Evolutionary conservation across 1,140 invertebrate genomes (phyloP).

Genomic region (Zophobas morio): DNA sequence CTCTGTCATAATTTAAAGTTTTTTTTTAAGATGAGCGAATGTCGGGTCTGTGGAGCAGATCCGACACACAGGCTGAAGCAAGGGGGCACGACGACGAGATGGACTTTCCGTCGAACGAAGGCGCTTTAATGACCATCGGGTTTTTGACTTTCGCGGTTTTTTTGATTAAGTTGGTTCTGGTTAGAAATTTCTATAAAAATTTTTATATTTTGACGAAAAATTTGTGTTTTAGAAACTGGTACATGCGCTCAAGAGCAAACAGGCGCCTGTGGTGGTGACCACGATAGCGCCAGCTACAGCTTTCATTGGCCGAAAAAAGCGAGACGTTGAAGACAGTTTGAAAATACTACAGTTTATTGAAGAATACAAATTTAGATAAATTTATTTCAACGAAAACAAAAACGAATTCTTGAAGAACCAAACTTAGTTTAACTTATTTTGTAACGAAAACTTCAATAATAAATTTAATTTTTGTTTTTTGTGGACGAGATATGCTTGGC

Average conservation of each 20-base stretch:
- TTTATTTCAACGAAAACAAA: neutral
- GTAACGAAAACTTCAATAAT: no score
- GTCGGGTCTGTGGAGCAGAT: slow-evolving; percentile 59
- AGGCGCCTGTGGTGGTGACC: slow-evolving; percentile 38
- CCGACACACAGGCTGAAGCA: slow-evolving; percentile 62
- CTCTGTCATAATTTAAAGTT: slow-evolving; percentile 30
- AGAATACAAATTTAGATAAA: slow-evolving; percentile 50
- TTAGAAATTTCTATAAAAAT: slow-evolving; percentile 67
- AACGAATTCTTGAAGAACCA: neutral
- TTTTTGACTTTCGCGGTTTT: slow-evolving; percentile 89
- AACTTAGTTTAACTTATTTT: neutral
- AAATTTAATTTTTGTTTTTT: no score
- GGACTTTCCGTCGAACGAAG: slow-evolving; percentile 85
- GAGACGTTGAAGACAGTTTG: slow-evolving; percentile 44
- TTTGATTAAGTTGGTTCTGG: slow-evolving; percentile 85
- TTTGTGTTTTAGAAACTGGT: slow-evolving; percentile 68
- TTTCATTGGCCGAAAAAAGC: slow-evolving; percentile 55
- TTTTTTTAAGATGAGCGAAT: slow-evolving; percentile 62
- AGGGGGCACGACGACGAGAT: slow-evolving; percentile 71
- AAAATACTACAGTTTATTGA: slow-evolving; percentile 60
- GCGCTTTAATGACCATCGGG: slow-evolving; percentile 83
- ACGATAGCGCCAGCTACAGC: slow-evolving; percentile 51
- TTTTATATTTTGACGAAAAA: slow-evolving; percentile 43
- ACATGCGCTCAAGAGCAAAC: slow-evolving; percentile 68
- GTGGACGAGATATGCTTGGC: no score